Conservation (phyloP, 2,888 invertebrate genomes). For the Stratiomys singularior region DNA sequence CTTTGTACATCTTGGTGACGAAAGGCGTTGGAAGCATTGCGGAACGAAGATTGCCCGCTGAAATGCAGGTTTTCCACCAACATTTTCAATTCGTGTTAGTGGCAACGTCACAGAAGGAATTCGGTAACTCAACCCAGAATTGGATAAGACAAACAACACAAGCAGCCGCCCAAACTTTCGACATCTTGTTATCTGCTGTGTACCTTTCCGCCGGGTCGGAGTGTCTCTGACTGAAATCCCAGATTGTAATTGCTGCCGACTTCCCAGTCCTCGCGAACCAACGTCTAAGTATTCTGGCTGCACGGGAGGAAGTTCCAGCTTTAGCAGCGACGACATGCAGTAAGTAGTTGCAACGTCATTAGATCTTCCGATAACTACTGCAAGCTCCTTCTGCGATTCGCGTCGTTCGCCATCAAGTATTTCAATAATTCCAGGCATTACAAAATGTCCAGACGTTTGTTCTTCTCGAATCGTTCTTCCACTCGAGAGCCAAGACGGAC, state of each 20-base stretch:
- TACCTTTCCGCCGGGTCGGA: slow-evolving; percentile 41
- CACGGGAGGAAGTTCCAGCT: not conserved
- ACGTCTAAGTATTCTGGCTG: not conserved
- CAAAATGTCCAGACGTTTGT: slow-evolving; percentile 38
- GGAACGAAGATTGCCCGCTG: no score
- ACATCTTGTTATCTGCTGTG: slow-evolving; percentile 41
- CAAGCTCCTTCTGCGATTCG: slow-evolving; percentile 4
- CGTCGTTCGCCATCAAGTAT: slow-evolving; percentile 20
- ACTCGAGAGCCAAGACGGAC: not conserved
- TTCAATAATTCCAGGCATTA: slow-evolving; percentile 44
- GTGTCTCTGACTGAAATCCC: slow-evolving; percentile 42
- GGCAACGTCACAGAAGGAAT: no score
- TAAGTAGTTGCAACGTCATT: slow-evolving; percentile 41
- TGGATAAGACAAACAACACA: no score
- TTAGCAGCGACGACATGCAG: slow-evolving; percentile 12
- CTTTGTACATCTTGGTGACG: no score
- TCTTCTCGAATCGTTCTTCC: not conserved
- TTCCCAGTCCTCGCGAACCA: slow-evolving; percentile 2
- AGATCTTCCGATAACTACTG: slow-evolving; percentile 22
- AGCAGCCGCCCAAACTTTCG: slow-evolving; percentile 4
- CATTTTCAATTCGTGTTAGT: no score
- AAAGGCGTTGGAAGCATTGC: no score
- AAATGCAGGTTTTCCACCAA: no score
- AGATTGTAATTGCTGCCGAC: slow-evolving; percentile 48
- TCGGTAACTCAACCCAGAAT: no score